A percentile compares a stretch with the other conserved stretches of the same genome.
Conservation (phyloP, 2,113 vertebrate genomes). For the Atlantisia rogersi region DNA sequence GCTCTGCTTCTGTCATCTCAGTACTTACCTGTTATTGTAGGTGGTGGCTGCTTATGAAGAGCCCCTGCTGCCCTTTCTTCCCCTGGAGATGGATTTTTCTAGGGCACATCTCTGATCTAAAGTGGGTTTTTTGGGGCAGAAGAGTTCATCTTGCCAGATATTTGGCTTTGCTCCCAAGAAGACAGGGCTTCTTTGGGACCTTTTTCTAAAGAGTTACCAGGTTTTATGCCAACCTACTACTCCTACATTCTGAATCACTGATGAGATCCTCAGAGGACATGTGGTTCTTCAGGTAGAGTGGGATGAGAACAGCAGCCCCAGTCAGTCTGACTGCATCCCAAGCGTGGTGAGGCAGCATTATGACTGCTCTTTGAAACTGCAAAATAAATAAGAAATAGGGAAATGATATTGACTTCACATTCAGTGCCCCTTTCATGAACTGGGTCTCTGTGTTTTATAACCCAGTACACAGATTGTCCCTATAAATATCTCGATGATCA, state of each 20-base stretch:
- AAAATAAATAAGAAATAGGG: conserved; percentile 5
- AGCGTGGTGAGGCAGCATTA: background rate
- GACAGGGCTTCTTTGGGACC: background rate
- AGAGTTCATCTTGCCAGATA: background rate
- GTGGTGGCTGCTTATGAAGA: background rate
- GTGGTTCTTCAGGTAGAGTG: background rate
- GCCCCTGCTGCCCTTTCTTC: background rate
- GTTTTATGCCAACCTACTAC: background rate
- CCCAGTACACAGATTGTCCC: background rate
- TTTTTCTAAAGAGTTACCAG: background rate
- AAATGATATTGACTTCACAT: conserved; percentile 17
- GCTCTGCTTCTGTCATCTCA: background rate
- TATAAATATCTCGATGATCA: conserved; percentile 1
- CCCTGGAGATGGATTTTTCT: background rate
- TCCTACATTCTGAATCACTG: background rate
- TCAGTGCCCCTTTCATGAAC: conserved; percentile 32
- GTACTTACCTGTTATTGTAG: background rate
- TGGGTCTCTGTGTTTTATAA: conserved; percentile 22
- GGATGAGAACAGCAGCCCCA: background rate
- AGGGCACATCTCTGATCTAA: background rate
- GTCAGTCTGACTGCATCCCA: background rate
- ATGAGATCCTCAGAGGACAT: background rate
- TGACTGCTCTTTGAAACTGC: background rate
- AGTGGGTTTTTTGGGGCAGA: background rate
- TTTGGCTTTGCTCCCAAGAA: background rate